Percentiles rank a stretch among this genome's conserved stretches.
These are phyloP conservation scores for Sciaenops ocellatus DNA, from an alignment of 2,797 vertebrate genomes.

Conservation along the genomic window DNA sequence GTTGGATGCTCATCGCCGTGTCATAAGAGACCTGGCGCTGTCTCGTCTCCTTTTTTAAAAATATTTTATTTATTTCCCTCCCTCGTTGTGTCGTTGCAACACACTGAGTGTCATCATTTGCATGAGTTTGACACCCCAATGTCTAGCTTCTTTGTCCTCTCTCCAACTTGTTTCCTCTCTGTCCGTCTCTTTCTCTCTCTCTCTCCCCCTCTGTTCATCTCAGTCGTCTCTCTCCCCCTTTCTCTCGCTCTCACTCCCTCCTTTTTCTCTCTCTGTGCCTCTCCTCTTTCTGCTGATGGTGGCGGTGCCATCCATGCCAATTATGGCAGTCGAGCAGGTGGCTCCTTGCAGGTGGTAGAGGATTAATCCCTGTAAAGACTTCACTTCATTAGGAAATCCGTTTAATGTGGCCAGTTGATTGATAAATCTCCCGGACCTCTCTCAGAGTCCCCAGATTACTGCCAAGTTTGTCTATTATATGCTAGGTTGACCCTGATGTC, in stretches of 20 bases:
- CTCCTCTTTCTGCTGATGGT: constrained; percentile 85
- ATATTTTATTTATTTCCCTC: constrained; percentile 81
- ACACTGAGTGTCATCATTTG: constrained; percentile 84
- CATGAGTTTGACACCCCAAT: constrained; percentile 82
- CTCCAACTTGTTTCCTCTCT: constrained; percentile 83
- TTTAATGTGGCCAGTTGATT: constrained; percentile 90
- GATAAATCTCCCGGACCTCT: constrained; percentile 89
- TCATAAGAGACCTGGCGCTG: constrained; percentile 83
- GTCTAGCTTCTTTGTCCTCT: constrained; percentile 85
- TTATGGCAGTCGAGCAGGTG: constrained; percentile 89
- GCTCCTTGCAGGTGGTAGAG: constrained; percentile 88
- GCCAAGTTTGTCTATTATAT: constrained; percentile 84
- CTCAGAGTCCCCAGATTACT: constrained; percentile 82
- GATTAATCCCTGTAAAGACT: constrained; percentile 91
- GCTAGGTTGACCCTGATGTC: constrained; percentile 84
- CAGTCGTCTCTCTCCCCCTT: constrained; percentile 58
- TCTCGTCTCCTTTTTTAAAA: constrained; percentile 79
- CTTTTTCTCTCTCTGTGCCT: constrained; percentile 71
- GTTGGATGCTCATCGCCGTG: constrained; percentile 83
- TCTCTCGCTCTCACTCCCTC: constrained; percentile 55
- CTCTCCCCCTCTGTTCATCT: constrained; percentile 58
- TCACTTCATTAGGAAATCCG: constrained; percentile 91
- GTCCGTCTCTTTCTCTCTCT: constrained; percentile 71
- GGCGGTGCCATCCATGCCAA: constrained; percentile 86
- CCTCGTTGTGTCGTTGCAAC: constrained; percentile 82